Evolutionary conservation across 2,888 invertebrate species (phyloP).

Genomic region (Axea sp.): DNA sequence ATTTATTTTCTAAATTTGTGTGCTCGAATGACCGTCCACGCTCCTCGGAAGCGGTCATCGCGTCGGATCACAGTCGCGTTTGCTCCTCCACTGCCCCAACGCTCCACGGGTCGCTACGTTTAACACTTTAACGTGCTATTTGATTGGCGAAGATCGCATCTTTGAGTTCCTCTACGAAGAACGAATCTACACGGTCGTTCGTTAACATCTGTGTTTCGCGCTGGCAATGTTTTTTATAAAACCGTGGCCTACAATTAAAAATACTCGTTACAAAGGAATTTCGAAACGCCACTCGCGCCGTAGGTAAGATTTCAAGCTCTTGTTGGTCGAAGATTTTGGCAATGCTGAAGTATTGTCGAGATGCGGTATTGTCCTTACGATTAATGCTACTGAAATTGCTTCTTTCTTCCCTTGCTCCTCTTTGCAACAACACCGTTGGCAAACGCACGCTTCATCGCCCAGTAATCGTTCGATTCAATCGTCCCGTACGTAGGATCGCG

Average conservation of each 20-base stretch:
- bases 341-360: constrained; percentile 74
- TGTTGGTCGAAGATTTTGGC: constrained; percentile 67
- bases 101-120: constrained; percentile 21
- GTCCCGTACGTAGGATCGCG: constrained; percentile 17
- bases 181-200: constrained; percentile 13
- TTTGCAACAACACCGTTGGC: constrained; percentile 2
- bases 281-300: constrained; percentile 31
- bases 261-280: constrained; percentile 45
- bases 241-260: constrained; percentile 38
- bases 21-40: constrained; percentile 4
- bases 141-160: constrained; percentile 34
- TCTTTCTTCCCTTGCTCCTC: not conserved
- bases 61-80: constrained; percentile 41
- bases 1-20: constrained; percentile 16
- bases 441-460: constrained; percentile 56
- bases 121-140: constrained; percentile 29
- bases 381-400: constrained; percentile 58
- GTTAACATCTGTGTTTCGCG: not conserved
- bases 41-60: constrained; percentile 6
- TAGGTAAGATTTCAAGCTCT: constrained; percentile 64
- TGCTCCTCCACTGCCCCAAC: constrained; percentile 31
- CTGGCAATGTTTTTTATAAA: constrained; percentile 48
- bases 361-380: constrained; percentile 60
- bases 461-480: constrained; percentile 27
- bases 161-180: constrained; percentile 16